phyloP scores from a whole-genome alignment of 1,140 invertebrate species.

The Achroia grisella region DNA sequence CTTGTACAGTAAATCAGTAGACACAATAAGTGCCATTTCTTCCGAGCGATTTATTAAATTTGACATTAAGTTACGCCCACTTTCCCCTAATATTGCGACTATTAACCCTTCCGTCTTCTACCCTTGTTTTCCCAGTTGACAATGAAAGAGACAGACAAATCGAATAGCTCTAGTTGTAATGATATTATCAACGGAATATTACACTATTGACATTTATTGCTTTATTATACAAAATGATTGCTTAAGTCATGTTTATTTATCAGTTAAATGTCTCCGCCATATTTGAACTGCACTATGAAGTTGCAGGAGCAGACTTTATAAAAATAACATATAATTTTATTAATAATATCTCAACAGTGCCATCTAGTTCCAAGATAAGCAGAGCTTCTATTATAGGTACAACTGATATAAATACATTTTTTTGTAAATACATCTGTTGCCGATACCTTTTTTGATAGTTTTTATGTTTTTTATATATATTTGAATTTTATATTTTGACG shows the following conservation, averaged over 20 bases:
- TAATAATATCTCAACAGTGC: too few relatives aligned
- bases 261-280: neutral
- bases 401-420: too few relatives aligned
- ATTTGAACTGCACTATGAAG: too few relatives aligned
- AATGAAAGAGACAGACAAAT: conserved; percentile 10
- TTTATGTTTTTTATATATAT: too few relatives aligned
- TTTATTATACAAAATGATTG: conserved; percentile 37
- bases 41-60: conserved; percentile 56
- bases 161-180: conserved; percentile 19
- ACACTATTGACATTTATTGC: conserved; percentile 33
- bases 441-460: too few relatives aligned
- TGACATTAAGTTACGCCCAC: conserved; percentile 52
- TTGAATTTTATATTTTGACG: too few relatives aligned
- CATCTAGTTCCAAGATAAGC: too few relatives aligned
- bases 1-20: neutral
- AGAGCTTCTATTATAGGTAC: too few relatives aligned
- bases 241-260: conserved; percentile 6
- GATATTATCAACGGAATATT: conserved; percentile 23
- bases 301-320: too few relatives aligned
- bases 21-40: conserved; percentile 21
- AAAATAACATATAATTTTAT: too few relatives aligned
- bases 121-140: conserved; percentile 7
- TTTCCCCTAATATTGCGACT: conserved; percentile 31
- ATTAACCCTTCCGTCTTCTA: conserved; percentile 4
- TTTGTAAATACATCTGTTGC: too few relatives aligned